Evolutionary conservation across 2,888 invertebrate genomes (phyloP), one percentile per base, ranked within the genome.

Genomic region (Lobophora halterata): DNA sequence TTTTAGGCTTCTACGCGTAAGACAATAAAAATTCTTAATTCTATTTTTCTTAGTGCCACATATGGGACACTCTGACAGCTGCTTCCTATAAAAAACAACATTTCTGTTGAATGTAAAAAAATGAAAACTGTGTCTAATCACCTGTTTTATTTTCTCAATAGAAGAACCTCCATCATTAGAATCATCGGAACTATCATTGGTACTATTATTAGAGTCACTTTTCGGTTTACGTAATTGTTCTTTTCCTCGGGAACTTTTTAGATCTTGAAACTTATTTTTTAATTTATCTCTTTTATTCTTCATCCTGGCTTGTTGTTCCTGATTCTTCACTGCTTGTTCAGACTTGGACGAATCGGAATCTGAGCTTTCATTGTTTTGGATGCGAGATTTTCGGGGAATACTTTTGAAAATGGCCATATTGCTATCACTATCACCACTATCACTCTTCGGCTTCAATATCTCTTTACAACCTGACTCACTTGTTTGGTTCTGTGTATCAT

Each of bases 131-230:
- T n/a, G n/a, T n/a, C n/a, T n/a, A n/a, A n/a, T n/a, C 52, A 82
- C 85, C 68, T 76, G 58, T 62, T 77, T 78, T 12, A 81, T 75
- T 53, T 65, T 65, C 5, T 65, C 58, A 46, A 69, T 61, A n/a
- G 71, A 69, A 26, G 58, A 45, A 24, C 25, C 55, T 44, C 67
- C 67, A 52, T 49, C 52, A 26, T 56, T 48, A 32, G 69, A 66
- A 16, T 44, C 42, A 9, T 52, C 59, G 2, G 58, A 58, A 9
- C 33, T 41, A 3, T 50, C 35, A 29, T 30, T 46, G 2, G 42
- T 47, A 36, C 19, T 43, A 3, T 38, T 39, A 7, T 35, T 28
- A n/a, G 37, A 34, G 6, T 50, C 44, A 26, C 45, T 44, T 26
- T 48, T 44, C 40, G 18, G 34, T 4, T 28, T 28, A 25, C 39